These are phyloP conservation scores for Catocala fraxini DNA, from an alignment of 2,888 invertebrate species.

Conservation along the genomic window DNA sequence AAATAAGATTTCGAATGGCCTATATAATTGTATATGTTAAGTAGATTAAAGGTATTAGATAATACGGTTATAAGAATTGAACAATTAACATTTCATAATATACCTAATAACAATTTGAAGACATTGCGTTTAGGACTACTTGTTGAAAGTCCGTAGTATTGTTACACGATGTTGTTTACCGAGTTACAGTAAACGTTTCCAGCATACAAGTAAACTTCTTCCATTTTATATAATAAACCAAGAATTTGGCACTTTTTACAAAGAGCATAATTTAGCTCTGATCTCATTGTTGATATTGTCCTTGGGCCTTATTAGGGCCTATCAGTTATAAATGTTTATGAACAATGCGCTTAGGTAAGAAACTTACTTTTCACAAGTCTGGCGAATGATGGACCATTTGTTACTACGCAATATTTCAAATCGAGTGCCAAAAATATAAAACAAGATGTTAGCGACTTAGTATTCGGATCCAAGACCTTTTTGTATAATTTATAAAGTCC, in stretches of 20 bases:
- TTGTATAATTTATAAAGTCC: slow-evolving; percentile 10
- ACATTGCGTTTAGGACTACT: neutral
- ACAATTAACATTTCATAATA: too few species aligned
- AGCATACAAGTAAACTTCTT: slow-evolving; percentile 19
- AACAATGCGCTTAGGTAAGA: slow-evolving; percentile 6
- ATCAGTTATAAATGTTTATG: slow-evolving; percentile 11
- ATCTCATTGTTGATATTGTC: slow-evolving; percentile 38
- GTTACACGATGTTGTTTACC: slow-evolving; percentile 10
- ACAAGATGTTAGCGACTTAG: slow-evolving; percentile 28
- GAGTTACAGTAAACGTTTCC: neutral
- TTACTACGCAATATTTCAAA: slow-evolving; percentile 21
- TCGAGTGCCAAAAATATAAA: slow-evolving; percentile 38
- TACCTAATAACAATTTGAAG: too few species aligned
- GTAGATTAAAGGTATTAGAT: neutral
- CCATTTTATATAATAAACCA: slow-evolving; percentile 18
- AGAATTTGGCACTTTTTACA: slow-evolving; percentile 35
- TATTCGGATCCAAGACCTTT: slow-evolving; percentile 9
- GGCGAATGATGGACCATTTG: slow-evolving; percentile 21
- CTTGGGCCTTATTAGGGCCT: slow-evolving; percentile 36
- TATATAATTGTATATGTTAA: slow-evolving; percentile 4
- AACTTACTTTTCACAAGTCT: slow-evolving; percentile 17
- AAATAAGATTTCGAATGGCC: slow-evolving; percentile 1
- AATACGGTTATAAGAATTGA: neutral
- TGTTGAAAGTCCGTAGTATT: slow-evolving; percentile 1
- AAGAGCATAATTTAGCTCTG: slow-evolving; percentile 27